A percentile compares a stretch with the other conserved stretches of the same genome.
phyloP scores from a whole-genome alignment of 2,113 vertebrate species.

The Hypanus sabinus region DNA sequence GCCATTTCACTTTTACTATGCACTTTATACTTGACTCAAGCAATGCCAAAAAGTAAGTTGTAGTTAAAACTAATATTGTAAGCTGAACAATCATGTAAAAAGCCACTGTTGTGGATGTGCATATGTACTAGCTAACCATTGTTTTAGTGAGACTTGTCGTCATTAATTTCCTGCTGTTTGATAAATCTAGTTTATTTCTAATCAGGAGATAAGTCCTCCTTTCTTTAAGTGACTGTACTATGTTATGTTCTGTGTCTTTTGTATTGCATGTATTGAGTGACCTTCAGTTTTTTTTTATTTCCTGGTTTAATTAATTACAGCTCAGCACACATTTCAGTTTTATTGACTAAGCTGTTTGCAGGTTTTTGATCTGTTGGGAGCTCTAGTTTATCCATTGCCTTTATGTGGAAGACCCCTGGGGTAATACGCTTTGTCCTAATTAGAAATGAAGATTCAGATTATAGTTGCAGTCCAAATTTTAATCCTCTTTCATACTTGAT shows the following conservation, averaged over 20 bases:
- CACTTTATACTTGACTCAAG: neutral
- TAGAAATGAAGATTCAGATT: neutral
- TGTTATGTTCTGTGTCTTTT: neutral
- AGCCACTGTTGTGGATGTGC: neutral
- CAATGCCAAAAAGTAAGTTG: neutral
- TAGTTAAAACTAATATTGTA: constrained; percentile 7
- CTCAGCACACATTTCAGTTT: neutral
- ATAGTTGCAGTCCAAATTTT: neutral
- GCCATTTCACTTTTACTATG: neutral
- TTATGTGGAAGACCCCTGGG: neutral
- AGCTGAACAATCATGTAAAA: neutral
- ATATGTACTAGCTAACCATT: neutral
- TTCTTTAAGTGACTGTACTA: neutral
- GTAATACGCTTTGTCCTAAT: neutral
- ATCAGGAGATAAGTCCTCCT: neutral
- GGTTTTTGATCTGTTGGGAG: neutral
- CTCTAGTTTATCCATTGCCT: neutral
- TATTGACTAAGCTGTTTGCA: neutral
- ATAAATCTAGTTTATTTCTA: neutral
- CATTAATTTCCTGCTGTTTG: constrained; percentile 9
- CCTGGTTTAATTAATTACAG: neutral
- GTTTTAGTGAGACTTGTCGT: neutral
- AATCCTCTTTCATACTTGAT: neutral
- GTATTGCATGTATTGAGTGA: neutral
- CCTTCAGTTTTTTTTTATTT: neutral